phyloP scores from a whole-genome alignment of 1,140 invertebrate genomes.

The Thaumatotibia leucotreta region DNA sequence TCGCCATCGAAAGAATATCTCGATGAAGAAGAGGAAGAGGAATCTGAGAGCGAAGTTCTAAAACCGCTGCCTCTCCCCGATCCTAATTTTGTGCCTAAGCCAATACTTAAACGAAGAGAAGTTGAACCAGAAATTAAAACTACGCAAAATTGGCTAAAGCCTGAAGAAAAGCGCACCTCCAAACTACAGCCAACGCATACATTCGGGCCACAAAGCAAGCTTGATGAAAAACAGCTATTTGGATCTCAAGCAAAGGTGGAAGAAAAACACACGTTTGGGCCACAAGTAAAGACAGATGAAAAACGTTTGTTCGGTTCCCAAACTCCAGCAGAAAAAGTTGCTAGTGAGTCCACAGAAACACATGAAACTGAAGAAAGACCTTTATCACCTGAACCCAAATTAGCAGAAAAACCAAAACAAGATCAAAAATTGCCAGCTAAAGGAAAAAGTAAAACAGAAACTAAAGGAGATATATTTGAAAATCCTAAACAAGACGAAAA shows the following conservation, averaged over 20 bases:
- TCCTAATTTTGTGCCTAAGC: constrained; percentile 83
- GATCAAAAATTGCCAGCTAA: constrained; percentile 32
- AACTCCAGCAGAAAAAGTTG: neutral
- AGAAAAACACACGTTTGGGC: too few species aligned
- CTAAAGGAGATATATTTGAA: constrained; percentile 10
- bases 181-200: constrained; percentile 31
- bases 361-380: neutral
- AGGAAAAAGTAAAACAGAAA: neutral
- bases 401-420: constrained; percentile 24
- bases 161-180: neutral
- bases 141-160: constrained; percentile 46
- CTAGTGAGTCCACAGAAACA: neutral
- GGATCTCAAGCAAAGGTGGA: too few species aligned
- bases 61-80: constrained; percentile 78
- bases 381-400: constrained; percentile 15
- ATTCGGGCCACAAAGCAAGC: constrained; percentile 36
- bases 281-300: too few species aligned
- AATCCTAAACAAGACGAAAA: constrained; percentile 65
- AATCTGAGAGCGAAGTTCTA: constrained; percentile 76
- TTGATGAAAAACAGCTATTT: constrained; percentile 24
- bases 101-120: constrained; percentile 81
- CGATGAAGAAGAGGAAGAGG: constrained; percentile 64
- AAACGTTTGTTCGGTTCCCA: neutral
- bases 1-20: constrained; percentile 39
- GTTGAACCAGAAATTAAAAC: constrained; percentile 29